Conservation (phyloP, 2,888 invertebrate genomes). For the Elysia crispata region DNA sequence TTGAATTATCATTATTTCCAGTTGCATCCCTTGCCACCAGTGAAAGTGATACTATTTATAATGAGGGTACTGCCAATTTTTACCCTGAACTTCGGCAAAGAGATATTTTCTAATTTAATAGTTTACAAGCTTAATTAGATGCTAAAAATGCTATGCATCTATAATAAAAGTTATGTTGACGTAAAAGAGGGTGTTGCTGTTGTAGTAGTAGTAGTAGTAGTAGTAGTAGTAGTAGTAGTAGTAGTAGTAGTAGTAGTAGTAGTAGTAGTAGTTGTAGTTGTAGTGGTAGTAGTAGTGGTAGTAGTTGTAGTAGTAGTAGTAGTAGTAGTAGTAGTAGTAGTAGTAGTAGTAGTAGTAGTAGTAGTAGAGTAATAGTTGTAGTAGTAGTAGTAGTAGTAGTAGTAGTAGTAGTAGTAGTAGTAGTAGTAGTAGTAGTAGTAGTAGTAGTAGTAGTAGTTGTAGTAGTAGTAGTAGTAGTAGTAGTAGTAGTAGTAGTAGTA, state of each 20-base stretch:
- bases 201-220: constrained; percentile 6
- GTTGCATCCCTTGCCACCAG: too few species aligned
- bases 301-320: constrained; percentile 13
- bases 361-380: too few species aligned
- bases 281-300: constrained; percentile 14
- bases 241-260: constrained; percentile 28
- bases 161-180: not conserved
- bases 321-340: constrained; percentile 1
- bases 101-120: too few species aligned
- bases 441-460: constrained; percentile 5
- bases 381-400: constrained; percentile 20
- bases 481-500: not conserved
- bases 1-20: too few species aligned
- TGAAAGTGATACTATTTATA: too few species aligned
- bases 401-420: constrained; percentile 17
- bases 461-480: constrained; percentile 12
- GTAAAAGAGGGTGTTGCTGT: not conserved
- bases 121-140: not conserved
- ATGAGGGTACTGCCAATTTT: too few species aligned
- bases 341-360: too few species aligned
- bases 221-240: constrained; percentile 28
- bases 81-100: too few species aligned
- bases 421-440: constrained; percentile 2
- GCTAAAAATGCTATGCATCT: not conserved
- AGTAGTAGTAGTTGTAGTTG: constrained; percentile 10